phyloP scores from a whole-genome alignment of 2,797 vertebrate genomes.

The Echiichthys vipera region DNA sequence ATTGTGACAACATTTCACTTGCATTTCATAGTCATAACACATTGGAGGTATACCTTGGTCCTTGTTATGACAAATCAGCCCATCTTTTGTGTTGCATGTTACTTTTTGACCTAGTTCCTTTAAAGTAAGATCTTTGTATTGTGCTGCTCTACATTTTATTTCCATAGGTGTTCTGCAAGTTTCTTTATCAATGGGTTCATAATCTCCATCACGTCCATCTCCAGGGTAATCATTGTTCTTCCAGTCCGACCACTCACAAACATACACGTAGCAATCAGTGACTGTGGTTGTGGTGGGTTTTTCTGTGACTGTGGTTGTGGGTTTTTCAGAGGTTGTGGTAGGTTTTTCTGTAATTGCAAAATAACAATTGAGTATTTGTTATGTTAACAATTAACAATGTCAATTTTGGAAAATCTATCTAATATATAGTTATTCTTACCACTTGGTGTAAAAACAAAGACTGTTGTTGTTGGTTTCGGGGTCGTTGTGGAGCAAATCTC shows the following conservation, averaged over 20 bases:
- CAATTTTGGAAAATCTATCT: too few relatives aligned
- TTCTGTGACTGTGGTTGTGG: not conserved
- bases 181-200: constrained; percentile 80
- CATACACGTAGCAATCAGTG: not conserved
- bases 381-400: too few relatives aligned
- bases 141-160: constrained; percentile 83
- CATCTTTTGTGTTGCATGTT: constrained; percentile 75
- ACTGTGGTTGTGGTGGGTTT: not conserved
- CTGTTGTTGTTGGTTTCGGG: constrained; percentile 24
- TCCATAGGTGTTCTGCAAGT: constrained; percentile 78
- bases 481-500: not conserved
- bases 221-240: constrained; percentile 69
- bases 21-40: constrained; percentile 87
- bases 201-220: constrained; percentile 75
- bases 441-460: constrained; percentile 53
- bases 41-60: constrained; percentile 29
- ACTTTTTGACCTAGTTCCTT: constrained; percentile 72
- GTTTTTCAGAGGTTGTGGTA: not conserved
- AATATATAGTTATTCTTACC: too few relatives aligned
- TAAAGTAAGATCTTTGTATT: constrained; percentile 49
- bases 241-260: constrained; percentile 86
- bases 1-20: constrained; percentile 81
- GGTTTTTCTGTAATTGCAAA: not conserved
- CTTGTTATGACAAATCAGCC: constrained; percentile 83
- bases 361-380: too few relatives aligned